Evolutionary conservation across 2,888 invertebrate genomes (phyloP).

Genomic region (Mythimna ferrago): DNA sequence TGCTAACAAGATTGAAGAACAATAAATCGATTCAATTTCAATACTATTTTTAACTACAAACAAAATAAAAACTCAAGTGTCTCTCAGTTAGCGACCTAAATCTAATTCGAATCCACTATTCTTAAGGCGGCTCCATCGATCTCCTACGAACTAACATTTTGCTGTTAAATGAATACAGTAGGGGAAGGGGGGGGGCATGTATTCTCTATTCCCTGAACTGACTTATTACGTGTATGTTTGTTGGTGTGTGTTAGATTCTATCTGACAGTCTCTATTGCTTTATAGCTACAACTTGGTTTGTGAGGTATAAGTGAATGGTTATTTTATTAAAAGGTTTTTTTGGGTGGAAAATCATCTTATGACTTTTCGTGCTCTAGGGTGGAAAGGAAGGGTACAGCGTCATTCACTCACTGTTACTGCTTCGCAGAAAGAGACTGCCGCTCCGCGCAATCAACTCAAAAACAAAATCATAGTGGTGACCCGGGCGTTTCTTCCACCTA

Average conservation of each 20-base stretch:
- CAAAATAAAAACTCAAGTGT: slow-evolving; percentile 15
- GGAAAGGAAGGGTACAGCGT: no score
- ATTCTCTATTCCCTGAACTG: slow-evolving; percentile 35
- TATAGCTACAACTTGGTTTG: no score
- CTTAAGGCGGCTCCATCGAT: slow-evolving; percentile 51
- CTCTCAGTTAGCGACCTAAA: slow-evolving; percentile 19
- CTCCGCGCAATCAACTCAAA: no score
- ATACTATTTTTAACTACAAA: background rate
- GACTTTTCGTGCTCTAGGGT: no score
- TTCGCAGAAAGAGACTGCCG: no score
- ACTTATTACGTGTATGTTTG: slow-evolving; percentile 30
- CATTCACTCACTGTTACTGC: no score
- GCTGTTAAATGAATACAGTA: slow-evolving; percentile 53
- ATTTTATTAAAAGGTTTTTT: no score
- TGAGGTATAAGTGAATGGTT: no score
- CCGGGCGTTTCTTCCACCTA: no score
- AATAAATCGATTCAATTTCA: background rate
- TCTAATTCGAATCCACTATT: slow-evolving; percentile 45
- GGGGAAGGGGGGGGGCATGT: slow-evolving; percentile 29
- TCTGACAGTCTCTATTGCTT: background rate
- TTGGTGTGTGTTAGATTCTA: slow-evolving; percentile 3
- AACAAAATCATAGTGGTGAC: no score
- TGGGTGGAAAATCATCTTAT: no score
- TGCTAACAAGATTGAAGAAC: background rate
- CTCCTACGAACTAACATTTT: slow-evolving; percentile 40